A percentile compares a stretch with the other conserved stretches of the same genome.
Conservation (phyloP, 2,888 invertebrate species). For the Neoscelio sp. region DNA sequence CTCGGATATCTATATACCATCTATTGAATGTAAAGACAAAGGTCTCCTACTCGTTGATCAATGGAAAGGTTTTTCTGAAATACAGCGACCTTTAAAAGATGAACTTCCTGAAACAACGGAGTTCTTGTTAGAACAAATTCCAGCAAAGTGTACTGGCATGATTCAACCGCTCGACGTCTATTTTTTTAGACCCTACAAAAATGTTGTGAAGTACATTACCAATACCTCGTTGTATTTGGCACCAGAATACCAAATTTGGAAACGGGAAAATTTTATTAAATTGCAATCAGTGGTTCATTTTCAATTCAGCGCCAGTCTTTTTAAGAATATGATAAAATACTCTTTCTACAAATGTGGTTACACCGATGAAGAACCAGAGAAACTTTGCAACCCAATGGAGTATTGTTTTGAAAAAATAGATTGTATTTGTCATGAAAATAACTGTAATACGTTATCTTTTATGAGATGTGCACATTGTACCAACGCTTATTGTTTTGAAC, state of each 20-base stretch:
- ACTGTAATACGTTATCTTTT: no score
- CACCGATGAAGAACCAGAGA: neutral
- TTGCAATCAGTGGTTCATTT: constrained; percentile 16
- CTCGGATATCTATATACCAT: no score
- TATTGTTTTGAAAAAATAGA: constrained; percentile 31
- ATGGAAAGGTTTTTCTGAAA: no score
- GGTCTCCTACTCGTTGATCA: constrained; percentile 6
- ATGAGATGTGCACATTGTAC: no score
- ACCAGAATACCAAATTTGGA: constrained; percentile 5
- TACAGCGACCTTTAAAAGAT: neutral
- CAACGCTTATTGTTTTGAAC: no score
- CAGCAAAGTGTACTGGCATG: constrained; percentile 21
- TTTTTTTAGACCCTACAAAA: constrained; percentile 19
- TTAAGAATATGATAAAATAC: constrained; percentile 27
- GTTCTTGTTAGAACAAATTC: constrained; percentile 7
- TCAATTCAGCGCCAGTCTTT: constrained; percentile 10
- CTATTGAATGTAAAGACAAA: no score
- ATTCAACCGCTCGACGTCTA: constrained; percentile 16
- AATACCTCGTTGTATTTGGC: constrained; percentile 8
- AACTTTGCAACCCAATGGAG: constrained; percentile 4
- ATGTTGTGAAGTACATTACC: constrained; percentile 15
- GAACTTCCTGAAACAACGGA: constrained; percentile 2
- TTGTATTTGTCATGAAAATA: no score
- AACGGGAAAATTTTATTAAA: constrained; percentile 19
- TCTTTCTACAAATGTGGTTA: constrained; percentile 23